phyloP scores from a whole-genome alignment of 35 echinoderm and acorn worm species.

The Diadema setosum region DNA sequence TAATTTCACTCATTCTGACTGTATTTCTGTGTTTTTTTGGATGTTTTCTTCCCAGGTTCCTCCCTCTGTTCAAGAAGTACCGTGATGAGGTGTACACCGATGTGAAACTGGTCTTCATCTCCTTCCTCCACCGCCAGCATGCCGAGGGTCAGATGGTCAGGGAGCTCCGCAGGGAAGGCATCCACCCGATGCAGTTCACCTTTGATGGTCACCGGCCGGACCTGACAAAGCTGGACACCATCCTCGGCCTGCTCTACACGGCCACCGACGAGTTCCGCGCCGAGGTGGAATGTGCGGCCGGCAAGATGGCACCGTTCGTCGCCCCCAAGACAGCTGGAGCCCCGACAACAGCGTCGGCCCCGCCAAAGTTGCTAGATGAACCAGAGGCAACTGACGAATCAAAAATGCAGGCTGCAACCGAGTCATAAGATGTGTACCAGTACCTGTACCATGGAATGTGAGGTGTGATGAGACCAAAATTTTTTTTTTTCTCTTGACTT shows the following conservation, averaged over 20 bases:
- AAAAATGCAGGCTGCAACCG: too few relatives aligned
- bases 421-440: too few relatives aligned
- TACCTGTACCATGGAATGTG: too few relatives aligned
- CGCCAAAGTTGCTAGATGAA: too few relatives aligned
- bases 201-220: conserved; percentile 61
- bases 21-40: too few relatives aligned
- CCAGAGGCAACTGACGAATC: too few relatives aligned
- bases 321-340: too few relatives aligned
- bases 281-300: background rate
- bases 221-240: conserved; percentile 74
- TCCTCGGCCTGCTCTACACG: conserved; percentile 71
- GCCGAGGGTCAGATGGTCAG: conserved; percentile 54
- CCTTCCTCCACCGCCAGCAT: conserved; percentile 70
- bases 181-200: conserved; percentile 62
- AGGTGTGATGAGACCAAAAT: too few relatives aligned
- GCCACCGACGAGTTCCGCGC: conserved; percentile 55
- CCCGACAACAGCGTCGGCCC: too few relatives aligned
- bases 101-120: conserved; percentile 89
- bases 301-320: conserved; percentile 23
- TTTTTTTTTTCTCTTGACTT: too few relatives aligned
- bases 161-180: conserved; percentile 28
- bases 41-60: conserved; percentile 56
- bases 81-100: conserved; percentile 47
- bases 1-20: too few relatives aligned
- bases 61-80: conserved; percentile 77